These are phyloP conservation scores for Neotragus moschatus DNA, from an alignment of 2,113 vertebrate genomes.

Conservation along the genomic window DNA sequence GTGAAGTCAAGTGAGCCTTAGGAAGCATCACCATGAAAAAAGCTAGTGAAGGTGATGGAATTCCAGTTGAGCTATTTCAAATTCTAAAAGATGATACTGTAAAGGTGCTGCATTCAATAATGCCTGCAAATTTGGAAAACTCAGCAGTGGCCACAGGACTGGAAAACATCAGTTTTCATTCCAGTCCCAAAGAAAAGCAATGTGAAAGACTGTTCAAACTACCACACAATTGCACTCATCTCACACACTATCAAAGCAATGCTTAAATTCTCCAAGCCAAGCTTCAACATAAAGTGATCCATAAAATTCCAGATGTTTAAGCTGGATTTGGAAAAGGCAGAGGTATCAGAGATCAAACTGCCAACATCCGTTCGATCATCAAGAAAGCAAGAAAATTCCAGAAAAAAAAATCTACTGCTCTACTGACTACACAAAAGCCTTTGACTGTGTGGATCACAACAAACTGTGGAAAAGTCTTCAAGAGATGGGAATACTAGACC, in stretches of 20 bases:
- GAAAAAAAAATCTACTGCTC: neutral
- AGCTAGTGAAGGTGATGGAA: neutral
- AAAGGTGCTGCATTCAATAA: neutral
- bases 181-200: neutral
- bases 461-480: neutral
- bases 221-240: neutral
- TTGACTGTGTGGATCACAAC: neutral
- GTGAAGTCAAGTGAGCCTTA: neutral
- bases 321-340: neutral
- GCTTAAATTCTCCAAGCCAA: neutral
- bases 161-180: neutral
- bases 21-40: neutral
- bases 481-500: neutral
- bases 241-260: neutral
- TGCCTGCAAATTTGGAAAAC: neutral
- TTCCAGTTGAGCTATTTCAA: neutral
- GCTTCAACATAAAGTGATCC: neutral
- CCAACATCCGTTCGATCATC: neutral
- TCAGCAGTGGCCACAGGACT: neutral
- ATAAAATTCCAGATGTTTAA: neutral
- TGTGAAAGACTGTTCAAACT: neutral
- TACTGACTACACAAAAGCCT: neutral
- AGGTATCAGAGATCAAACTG: neutral
- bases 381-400: neutral
- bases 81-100: neutral